These are phyloP conservation scores for Acrocephalus kingi DNA, from an alignment of 2,113 vertebrate species.

Conservation along the genomic window DNA sequence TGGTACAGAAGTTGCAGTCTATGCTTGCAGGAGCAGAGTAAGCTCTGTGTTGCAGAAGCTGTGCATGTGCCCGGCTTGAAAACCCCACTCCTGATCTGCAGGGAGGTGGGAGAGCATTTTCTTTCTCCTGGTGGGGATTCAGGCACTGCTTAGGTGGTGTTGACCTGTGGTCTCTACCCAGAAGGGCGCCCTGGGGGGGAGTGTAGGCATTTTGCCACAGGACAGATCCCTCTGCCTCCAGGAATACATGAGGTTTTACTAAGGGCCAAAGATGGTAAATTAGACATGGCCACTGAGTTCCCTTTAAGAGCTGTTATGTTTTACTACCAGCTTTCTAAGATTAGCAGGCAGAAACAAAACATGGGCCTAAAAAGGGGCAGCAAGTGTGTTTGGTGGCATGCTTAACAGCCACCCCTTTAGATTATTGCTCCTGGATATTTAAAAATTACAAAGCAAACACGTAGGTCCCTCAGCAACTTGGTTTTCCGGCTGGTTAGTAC, in stretches of 20 bases:
- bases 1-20: conserved; percentile 55
- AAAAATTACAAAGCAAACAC: neutral
- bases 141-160: neutral
- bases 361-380: neutral
- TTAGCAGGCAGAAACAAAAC: conserved; percentile 1
- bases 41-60: conserved; percentile 61
- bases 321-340: conserved; percentile 18
- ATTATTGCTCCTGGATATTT: neutral
- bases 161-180: neutral
- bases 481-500: conserved; percentile 20
- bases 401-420: neutral
- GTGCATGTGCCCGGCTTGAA: conserved; percentile 63
- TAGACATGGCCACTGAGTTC: neutral
- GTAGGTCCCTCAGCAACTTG: neutral
- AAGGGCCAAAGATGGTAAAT: conserved; percentile 3
- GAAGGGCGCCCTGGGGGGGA: neutral
- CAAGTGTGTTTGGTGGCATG: neutral
- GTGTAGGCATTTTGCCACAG: neutral
- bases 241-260: neutral
- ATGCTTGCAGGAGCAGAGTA: conserved; percentile 61
- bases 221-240: neutral
- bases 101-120: conserved; percentile 50
- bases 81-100: conserved; percentile 50
- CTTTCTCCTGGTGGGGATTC: conserved; percentile 59
- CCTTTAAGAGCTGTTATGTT: neutral